Evolutionary conservation across 2,797 vertebrate genomes (phyloP).

Genomic region (Dipus sagitta): DNA sequence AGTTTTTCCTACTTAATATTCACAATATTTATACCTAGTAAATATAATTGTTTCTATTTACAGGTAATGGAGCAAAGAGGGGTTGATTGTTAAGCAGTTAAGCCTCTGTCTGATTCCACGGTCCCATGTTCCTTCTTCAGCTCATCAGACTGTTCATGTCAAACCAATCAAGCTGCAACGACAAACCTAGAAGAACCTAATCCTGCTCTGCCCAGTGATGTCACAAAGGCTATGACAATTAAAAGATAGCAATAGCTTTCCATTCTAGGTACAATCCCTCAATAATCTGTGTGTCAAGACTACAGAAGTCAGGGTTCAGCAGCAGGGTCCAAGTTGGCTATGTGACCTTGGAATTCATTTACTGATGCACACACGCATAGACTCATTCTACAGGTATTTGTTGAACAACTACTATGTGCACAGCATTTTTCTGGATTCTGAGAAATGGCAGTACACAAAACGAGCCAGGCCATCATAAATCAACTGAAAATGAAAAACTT

Average conservation of each 20-base stretch:
- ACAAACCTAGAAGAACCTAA: not conserved
- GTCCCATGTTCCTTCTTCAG: not conserved
- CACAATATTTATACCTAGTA: not conserved
- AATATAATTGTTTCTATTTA: constrained; percentile 30
- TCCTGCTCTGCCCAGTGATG: not conserved
- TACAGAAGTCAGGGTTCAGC: not conserved
- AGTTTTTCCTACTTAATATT: not conserved
- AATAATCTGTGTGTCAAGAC: not conserved
- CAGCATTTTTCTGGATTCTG: not conserved
- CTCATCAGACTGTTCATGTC: not conserved
- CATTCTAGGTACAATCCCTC: not conserved
- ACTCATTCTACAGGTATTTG: not conserved
- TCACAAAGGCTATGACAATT: not conserved
- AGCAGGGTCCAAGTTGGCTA: not conserved
- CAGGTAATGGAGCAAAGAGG: not conserved
- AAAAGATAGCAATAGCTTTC: not conserved
- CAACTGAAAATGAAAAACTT: not conserved
- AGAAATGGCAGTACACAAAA: not conserved
- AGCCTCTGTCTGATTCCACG: not conserved
- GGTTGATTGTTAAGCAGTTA: not conserved
- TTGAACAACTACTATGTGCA: not conserved
- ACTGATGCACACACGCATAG: not conserved
- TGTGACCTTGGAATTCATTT: not conserved
- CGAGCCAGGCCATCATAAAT: not conserved
- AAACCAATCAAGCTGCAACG: not conserved